Conservation (phyloP, 2,113 vertebrate genomes). For the Pseudonaja textilis region DNA sequence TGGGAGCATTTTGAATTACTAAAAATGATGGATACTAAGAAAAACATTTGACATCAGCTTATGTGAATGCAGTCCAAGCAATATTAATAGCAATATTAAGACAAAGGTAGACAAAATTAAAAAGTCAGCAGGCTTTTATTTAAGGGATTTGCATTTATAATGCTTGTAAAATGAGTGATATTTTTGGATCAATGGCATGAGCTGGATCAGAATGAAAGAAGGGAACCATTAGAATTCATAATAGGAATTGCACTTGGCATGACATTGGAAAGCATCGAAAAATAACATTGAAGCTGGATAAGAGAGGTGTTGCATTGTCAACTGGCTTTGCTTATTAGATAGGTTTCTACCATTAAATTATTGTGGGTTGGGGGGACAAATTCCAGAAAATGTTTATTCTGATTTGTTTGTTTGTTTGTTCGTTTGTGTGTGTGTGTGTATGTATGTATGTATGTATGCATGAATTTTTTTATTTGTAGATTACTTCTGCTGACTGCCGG, state of each 20-base stretch:
- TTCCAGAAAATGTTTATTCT: background rate
- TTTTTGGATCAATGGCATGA: slow-evolving; percentile 14
- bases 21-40: background rate
- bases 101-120: background rate
- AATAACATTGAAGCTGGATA: slow-evolving; percentile 42
- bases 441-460: no score
- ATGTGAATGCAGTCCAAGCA: background rate
- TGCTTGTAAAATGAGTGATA: background rate
- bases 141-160: slow-evolving; percentile 26
- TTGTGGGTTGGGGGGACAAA: background rate
- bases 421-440: no score
- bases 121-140: background rate
- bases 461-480: no score
- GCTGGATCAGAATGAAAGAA: background rate
- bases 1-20: background rate
- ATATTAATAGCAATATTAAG: background rate
- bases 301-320: background rate
- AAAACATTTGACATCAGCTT: background rate
- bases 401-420: no score
- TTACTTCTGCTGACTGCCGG: no score
- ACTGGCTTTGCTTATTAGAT: background rate
- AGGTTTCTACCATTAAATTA: background rate
- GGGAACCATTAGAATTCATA: slow-evolving; percentile 21
- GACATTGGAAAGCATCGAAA: slow-evolving; percentile 47
- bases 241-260: slow-evolving; percentile 46